Evolutionary conservation across 2,113 vertebrate species (phyloP).

Genomic region (Macroglossus sobrinus): DNA sequence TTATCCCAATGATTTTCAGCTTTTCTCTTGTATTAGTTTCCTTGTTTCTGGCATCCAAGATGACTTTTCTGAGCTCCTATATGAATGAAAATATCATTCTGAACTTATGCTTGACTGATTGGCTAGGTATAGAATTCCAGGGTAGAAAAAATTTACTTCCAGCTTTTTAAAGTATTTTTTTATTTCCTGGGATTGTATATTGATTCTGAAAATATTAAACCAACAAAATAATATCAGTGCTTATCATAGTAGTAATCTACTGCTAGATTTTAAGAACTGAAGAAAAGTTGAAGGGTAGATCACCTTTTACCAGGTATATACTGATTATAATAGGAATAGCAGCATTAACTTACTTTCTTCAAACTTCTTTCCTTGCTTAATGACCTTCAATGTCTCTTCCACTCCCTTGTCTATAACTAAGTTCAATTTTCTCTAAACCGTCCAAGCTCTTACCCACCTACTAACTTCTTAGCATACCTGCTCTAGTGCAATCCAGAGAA

Average conservation of each 20-base stretch:
- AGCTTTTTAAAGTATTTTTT: not conserved
- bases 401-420: not conserved
- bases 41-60: not conserved
- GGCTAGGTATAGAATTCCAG: conserved; percentile 39
- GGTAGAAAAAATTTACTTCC: not conserved
- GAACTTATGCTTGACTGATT: not conserved
- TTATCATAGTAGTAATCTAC: not conserved
- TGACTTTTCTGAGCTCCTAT: not conserved
- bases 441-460: not conserved
- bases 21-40: not conserved
- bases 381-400: not conserved
- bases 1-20: not conserved
- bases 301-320: not conserved
- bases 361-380: not conserved
- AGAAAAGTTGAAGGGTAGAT: not conserved
- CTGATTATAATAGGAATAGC: not conserved
- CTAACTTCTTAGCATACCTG: not conserved
- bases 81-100: conserved; percentile 1
- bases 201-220: conserved; percentile 22
- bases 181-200: not conserved
- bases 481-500: not conserved
- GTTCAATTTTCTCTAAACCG: not conserved
- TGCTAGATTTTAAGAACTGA: not conserved
- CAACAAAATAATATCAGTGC: not conserved
- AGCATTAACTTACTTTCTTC: not conserved